These are phyloP conservation scores for Rhynchomys soricoides DNA, from an alignment of 2,113 vertebrate genomes.

Conservation along the genomic window DNA sequence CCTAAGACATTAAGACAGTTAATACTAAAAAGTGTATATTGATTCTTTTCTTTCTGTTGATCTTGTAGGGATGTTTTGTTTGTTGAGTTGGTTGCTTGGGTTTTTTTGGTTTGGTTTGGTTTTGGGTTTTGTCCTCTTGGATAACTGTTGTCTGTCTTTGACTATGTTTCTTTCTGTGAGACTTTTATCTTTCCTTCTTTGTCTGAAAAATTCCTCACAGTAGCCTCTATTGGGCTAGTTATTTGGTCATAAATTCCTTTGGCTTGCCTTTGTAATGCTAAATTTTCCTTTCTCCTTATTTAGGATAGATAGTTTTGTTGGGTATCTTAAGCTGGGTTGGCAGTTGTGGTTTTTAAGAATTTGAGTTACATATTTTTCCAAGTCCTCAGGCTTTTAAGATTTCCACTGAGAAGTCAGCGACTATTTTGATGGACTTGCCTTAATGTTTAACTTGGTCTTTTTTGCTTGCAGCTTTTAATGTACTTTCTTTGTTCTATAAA, in stretches of 20 bases:
- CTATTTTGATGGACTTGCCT: not conserved
- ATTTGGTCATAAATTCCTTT: not conserved
- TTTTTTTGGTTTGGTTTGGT: not conserved
- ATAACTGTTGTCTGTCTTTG: not conserved
- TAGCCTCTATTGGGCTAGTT: not conserved
- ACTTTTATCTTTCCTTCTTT: not conserved
- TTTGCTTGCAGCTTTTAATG: not conserved
- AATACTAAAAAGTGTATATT: not conserved
- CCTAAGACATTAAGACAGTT: not conserved
- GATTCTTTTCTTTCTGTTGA: not conserved
- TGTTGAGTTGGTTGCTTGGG: not conserved
- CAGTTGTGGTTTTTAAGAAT: not conserved
- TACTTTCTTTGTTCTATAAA: not conserved
- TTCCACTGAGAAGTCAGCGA: not conserved
- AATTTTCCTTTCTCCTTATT: not conserved
- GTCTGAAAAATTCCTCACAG: not conserved
- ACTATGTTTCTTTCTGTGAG: not conserved
- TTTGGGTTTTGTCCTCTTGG: not conserved
- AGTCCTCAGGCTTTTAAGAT: not conserved
- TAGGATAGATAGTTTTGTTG: not conserved
- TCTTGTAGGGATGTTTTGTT: not conserved
- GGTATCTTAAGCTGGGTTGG: not conserved
- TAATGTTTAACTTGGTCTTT: not conserved
- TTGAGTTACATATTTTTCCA: not conserved
- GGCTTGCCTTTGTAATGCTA: not conserved